Conservation (phyloP, 2,797 vertebrate species). For the Propithecus perrieri region DNA sequence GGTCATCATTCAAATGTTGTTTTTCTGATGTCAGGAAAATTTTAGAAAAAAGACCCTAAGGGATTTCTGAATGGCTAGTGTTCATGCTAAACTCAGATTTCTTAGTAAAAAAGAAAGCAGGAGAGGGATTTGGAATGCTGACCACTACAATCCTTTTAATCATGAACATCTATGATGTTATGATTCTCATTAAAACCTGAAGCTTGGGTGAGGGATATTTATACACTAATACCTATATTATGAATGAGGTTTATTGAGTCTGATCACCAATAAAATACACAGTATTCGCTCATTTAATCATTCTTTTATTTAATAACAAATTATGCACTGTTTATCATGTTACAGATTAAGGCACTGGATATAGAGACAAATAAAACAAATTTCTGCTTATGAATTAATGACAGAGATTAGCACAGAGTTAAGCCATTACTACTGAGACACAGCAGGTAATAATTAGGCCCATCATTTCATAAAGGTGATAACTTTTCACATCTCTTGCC, state of each 20-base stretch:
- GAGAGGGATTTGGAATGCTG: neutral
- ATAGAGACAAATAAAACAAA: neutral
- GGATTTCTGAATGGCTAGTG: conserved; percentile 35
- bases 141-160: neutral
- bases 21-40: conserved; percentile 75
- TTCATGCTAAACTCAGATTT: conserved; percentile 43
- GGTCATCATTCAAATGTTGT: conserved; percentile 77
- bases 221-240: neutral
- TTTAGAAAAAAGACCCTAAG: conserved; percentile 52
- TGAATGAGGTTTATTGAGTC: neutral
- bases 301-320: neutral
- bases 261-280: neutral
- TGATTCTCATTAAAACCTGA: neutral
- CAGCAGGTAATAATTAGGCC: neutral
- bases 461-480: neutral
- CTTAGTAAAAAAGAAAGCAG: neutral
- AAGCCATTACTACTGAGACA: neutral
- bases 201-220: neutral
- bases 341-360: neutral
- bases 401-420: neutral
- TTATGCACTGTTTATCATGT: neutral
- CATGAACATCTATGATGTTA: neutral
- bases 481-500: neutral
- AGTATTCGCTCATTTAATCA: neutral
- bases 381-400: neutral